Evolutionary conservation across 2,888 invertebrate species (phyloP).

Genomic region (Spodoptera littoralis): DNA sequence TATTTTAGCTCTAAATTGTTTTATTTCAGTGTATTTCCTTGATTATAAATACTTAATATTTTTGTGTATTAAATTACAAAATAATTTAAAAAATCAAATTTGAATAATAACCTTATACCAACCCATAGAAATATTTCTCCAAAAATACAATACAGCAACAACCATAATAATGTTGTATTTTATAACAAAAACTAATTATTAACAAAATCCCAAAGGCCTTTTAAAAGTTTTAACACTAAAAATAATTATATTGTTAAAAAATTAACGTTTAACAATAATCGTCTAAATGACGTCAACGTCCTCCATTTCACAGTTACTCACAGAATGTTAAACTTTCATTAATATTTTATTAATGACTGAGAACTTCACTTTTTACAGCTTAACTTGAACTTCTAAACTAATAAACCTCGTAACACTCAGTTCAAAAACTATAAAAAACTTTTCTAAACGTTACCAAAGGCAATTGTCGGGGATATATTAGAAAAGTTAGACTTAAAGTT

Average conservation of each 20-base stretch:
- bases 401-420: constrained; percentile 52
- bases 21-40: too few species aligned
- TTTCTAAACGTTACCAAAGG: constrained; percentile 46
- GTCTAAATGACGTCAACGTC: neutral
- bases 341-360: constrained; percentile 43
- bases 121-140: too few species aligned
- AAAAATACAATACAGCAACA: too few species aligned
- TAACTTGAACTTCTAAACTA: constrained; percentile 53
- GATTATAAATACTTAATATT: too few species aligned
- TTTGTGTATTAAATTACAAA: too few species aligned
- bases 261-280: constrained; percentile 23
- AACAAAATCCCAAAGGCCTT: neutral
- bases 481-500: constrained; percentile 53
- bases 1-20: too few species aligned
- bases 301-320: constrained; percentile 4
- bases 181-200: neutral
- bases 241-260: constrained; percentile 13
- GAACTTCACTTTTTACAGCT: constrained; percentile 47
- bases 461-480: constrained; percentile 57
- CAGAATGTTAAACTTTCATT: constrained; percentile 20
- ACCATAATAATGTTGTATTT: too few species aligned
- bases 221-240: too few species aligned
- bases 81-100: too few species aligned
- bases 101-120: too few species aligned
- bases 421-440: constrained; percentile 61